Base-by-base conservation (phyloP, 2,113 vertebrate species). In the Podarcis cretensis region DNA sequence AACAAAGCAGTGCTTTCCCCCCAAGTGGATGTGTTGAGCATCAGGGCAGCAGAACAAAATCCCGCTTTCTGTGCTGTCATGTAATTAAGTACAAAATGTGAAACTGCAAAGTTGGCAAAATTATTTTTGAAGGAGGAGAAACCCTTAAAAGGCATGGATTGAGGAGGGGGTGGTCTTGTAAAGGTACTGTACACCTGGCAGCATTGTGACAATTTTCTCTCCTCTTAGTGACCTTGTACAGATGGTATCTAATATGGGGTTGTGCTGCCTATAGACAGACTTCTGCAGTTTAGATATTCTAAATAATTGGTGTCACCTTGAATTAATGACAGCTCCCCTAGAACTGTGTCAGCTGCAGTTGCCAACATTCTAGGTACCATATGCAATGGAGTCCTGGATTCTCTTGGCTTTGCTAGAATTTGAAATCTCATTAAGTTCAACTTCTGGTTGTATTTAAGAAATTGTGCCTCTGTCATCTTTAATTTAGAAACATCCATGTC, bases 401-500 rank as follows among this genome's bases (percentile, higher is more conserved):
- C 83, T 9, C 59, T 74, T 68, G 88, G 6, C 63, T 90, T 88
- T 25, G 3, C 80, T 78, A 80, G 86, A 35, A 83, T 89, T 63
- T 87, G 54, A 89, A 90, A 81, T 30, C 35, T 80, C 54, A 63
- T 93, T 94, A 93, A 40, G n/a, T n/a, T 35, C 90, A 90, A 54
- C 75, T 94, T 87, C 93, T 90, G 87, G 40, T 48, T 57, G 5
- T 86, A 43, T 93, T 65, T 75, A 25, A 6, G 94, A 91, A 93
- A 69, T 77, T 90, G 84, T 87, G 88, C 83, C 7, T 77, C 85
- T 91, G 68, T 94, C 95, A 91, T 66, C 83, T 90, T 95, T 93
- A 92, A 93, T 95, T 95, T 81, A 71, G 88, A 81, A 95, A 91
- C 90, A 95, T 92, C 91, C 92, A 0, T 89, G 87, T 96, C 94